A percentile compares a stretch with the other conserved stretches of the same genome.
phyloP scores from a whole-genome alignment of 2,888 invertebrate genomes.

The Horisme vitalbata region DNA sequence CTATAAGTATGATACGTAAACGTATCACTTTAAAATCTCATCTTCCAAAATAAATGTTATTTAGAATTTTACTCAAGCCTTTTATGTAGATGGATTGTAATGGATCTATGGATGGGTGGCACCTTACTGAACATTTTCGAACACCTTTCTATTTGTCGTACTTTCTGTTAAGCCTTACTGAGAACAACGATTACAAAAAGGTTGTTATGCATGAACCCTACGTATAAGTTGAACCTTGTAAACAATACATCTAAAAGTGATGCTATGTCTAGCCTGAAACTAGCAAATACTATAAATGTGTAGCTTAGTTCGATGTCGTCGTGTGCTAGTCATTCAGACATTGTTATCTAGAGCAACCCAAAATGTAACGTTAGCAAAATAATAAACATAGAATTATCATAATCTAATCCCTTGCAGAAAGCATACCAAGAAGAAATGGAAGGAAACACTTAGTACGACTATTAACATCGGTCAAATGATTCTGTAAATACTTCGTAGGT shows the following conservation, averaged over 20 bases:
- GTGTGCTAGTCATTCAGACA: constrained; percentile 31
- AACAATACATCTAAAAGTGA: constrained; percentile 35
- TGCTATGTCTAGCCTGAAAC: constrained; percentile 39
- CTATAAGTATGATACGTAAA: constrained; percentile 48
- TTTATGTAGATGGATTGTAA: constrained; percentile 55
- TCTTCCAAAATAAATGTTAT: constrained; percentile 83
- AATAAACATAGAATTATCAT: constrained; percentile 68
- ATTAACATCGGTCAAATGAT: constrained; percentile 55
- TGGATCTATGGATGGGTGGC: constrained; percentile 51
- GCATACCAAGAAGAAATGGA: constrained; percentile 73
- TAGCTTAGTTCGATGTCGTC: constrained; percentile 74
- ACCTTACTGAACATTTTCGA: constrained; percentile 42
- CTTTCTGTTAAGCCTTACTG: constrained; percentile 22
- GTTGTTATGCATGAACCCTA: constrained; percentile 63
- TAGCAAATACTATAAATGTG: constrained; percentile 45
- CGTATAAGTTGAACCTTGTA: constrained; percentile 43
- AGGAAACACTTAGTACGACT: constrained; percentile 70
- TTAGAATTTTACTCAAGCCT: constrained; percentile 60
- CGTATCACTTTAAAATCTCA: constrained; percentile 58
- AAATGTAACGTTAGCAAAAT: constrained; percentile 39
- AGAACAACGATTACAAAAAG: constrained; percentile 13
- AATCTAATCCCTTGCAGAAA: constrained; percentile 81
- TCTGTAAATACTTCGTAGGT: constrained; percentile 32
- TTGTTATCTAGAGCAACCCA: constrained; percentile 36
- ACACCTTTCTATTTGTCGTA: constrained; percentile 42